phyloP scores from a whole-genome alignment of 2,797 vertebrate species.

The Chelonia mydas region DNA sequence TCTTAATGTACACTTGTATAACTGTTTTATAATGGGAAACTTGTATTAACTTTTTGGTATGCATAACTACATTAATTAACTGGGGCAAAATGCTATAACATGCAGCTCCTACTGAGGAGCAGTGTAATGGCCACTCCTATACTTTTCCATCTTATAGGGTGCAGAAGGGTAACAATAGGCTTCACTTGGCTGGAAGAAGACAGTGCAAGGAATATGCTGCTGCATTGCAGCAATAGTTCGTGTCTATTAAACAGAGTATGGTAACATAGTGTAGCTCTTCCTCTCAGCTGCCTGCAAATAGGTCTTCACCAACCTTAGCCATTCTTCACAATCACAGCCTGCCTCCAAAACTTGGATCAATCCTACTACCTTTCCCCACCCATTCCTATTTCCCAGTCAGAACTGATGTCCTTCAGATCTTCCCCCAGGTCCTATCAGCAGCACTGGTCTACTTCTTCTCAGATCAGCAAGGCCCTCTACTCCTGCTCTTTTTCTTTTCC shows the following conservation, averaged over 20 bases:
- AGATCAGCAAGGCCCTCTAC: not conserved
- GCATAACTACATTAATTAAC: not conserved
- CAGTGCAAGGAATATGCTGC: constrained; percentile 24
- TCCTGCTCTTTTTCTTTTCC: not conserved
- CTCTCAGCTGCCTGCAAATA: constrained; percentile 3
- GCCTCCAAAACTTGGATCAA: not conserved
- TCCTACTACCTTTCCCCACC: not conserved
- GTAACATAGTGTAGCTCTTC: constrained; percentile 3
- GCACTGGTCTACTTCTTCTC: not conserved
- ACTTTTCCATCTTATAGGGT: not conserved
- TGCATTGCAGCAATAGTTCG: constrained; percentile 68
- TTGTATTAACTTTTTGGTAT: not conserved
- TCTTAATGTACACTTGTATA: not conserved
- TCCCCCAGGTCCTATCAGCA: not conserved
- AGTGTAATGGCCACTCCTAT: not conserved
- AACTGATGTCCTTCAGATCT: not conserved
- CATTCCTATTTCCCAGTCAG: not conserved
- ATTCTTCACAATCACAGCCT: not conserved
- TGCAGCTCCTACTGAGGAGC: not conserved
- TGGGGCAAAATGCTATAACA: not conserved
- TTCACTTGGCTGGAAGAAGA: constrained; percentile 40
- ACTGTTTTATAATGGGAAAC: not conserved
- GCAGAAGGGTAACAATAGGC: not conserved
- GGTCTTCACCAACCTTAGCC: not conserved
- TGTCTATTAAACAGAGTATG: not conserved